phyloP scores from a whole-genome alignment of 2,888 invertebrate species.

The Congeria kusceri region DNA sequence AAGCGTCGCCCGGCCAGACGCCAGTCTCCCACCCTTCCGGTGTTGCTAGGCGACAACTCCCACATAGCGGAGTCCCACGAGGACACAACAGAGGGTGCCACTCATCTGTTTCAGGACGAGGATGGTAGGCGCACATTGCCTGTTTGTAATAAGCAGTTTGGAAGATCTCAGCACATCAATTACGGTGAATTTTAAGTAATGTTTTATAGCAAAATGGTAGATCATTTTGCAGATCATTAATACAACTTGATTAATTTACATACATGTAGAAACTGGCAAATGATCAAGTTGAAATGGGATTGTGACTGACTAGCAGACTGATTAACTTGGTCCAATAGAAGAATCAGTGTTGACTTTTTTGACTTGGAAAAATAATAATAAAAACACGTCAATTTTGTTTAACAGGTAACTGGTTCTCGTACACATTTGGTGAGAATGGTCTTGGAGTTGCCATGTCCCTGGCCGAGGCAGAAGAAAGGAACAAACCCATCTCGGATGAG shows the following conservation, averaged over 20 bases:
- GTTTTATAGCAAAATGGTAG: too few species aligned
- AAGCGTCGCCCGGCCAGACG: constrained; percentile 30
- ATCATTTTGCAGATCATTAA: too few species aligned
- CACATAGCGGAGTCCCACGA: constrained; percentile 93
- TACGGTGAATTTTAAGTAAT: too few species aligned
- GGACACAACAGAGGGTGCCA: constrained; percentile 93
- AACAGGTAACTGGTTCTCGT: constrained; percentile 91
- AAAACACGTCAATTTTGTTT: neutral
- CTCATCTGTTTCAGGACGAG: constrained; percentile 94
- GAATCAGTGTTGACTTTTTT: too few species aligned
- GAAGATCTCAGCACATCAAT: too few species aligned
- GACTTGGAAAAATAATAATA: too few species aligned
- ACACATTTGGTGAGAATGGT: constrained; percentile 93
- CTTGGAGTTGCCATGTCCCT: constrained; percentile 85
- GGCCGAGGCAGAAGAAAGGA: constrained; percentile 44
- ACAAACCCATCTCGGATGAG: constrained; percentile 42
- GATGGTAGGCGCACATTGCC: constrained; percentile 88
- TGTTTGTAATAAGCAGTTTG: too few species aligned
- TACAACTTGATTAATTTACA: too few species aligned
- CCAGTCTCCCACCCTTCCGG: constrained; percentile 45
- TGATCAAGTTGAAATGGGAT: too few species aligned
- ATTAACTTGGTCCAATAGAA: too few species aligned
- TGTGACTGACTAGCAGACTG: too few species aligned
- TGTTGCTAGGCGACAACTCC: constrained; percentile 52
- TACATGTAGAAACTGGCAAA: too few species aligned